Conservation (phyloP, 2,113 vertebrate genomes). For the Oryzias celebensis region DNA sequence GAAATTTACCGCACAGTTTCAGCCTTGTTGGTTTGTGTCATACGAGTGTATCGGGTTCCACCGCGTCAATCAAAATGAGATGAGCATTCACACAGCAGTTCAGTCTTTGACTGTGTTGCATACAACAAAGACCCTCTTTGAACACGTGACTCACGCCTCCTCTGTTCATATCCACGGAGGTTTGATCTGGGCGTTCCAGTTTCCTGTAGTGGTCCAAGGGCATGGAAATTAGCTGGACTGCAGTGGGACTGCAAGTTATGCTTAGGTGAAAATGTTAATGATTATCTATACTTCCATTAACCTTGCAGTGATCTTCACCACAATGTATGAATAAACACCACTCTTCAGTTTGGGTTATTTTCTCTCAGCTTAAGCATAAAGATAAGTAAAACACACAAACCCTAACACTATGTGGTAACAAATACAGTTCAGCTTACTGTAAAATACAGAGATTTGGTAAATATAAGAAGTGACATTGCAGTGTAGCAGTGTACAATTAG, state of each 20-base stretch:
- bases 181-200: conserved; percentile 26
- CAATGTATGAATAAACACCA: neutral
- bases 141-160: conserved; percentile 1
- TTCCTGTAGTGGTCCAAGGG: conserved; percentile 27
- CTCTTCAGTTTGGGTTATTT: neutral
- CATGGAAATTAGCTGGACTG: conserved; percentile 26
- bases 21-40: neutral
- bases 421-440: conserved; percentile 5
- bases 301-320: neutral
- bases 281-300: conserved; percentile 26
- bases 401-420: neutral
- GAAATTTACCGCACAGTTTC: too few relatives aligned
- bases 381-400: neutral
- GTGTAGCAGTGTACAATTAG: conserved; percentile 21
- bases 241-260: conserved; percentile 13
- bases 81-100: conserved; percentile 8
- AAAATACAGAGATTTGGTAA: conserved; percentile 12
- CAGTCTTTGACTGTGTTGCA: conserved; percentile 11
- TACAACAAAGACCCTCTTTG: conserved; percentile 19
- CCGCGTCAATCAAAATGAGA: neutral
- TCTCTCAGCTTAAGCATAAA: neutral
- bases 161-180: neutral
- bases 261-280: conserved; percentile 26
- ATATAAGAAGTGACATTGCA: conserved; percentile 14
- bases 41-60: too few relatives aligned